These are phyloP conservation scores for Phortica okadai DNA, from an alignment of 2,888 invertebrate species.

Conservation along the genomic window DNA sequence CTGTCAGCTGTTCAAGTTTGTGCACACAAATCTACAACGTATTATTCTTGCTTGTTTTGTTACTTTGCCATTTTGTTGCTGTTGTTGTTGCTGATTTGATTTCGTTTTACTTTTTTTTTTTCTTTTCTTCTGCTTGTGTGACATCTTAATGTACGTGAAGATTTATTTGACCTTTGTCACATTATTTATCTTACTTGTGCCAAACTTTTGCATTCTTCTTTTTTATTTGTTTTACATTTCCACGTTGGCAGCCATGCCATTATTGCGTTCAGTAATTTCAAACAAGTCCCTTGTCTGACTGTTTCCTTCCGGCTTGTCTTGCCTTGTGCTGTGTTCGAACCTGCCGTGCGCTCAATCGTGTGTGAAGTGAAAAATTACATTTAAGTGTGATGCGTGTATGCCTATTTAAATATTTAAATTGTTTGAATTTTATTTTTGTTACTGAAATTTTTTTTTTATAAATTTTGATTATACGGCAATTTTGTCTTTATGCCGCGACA, in stretches of 20 bases:
- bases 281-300: too few relatives aligned
- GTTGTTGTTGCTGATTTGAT: slow-evolving; percentile 21
- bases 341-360: slow-evolving; percentile 7
- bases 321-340: too few relatives aligned
- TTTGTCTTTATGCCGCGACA: neutral
- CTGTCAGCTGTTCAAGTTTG: slow-evolving; percentile 15
- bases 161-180: slow-evolving; percentile 73
- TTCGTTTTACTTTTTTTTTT: slow-evolving; percentile 31
- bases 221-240: too few relatives aligned
- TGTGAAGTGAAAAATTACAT: slow-evolving; percentile 23
- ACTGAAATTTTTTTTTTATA: neutral
- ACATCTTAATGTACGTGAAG: slow-evolving; percentile 54
- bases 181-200: slow-evolving; percentile 63
- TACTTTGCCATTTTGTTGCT: slow-evolving; percentile 17
- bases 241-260: too few relatives aligned
- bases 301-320: too few relatives aligned
- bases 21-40: neutral
- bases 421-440: neutral
- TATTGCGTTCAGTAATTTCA: too few relatives aligned
- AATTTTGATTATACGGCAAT: neutral
- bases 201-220: slow-evolving; percentile 44
- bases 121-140: slow-evolving; percentile 35
- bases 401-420: slow-evolving; percentile 22
- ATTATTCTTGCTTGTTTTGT: slow-evolving; percentile 37
- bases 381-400: neutral